A percentile compares a stretch with the other conserved stretches of the same genome.
Conservation (phyloP, 2,797 vertebrate species). For the Nannoperca obscura region DNA sequence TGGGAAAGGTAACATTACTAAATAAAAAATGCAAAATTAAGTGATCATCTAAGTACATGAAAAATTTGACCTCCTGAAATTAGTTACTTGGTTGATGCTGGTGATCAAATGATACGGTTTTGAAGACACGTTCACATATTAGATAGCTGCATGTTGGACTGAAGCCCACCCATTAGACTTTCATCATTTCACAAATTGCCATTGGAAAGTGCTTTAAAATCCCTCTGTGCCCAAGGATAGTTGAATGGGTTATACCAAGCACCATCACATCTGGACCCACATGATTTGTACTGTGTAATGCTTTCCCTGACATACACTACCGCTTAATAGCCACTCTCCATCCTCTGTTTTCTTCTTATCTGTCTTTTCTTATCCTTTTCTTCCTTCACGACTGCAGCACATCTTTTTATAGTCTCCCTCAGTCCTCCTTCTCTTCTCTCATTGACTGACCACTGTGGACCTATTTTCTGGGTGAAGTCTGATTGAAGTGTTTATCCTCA, state of each 20-base stretch:
- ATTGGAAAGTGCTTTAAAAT: conserved; percentile 18
- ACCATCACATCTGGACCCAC: neutral
- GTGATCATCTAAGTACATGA: neutral
- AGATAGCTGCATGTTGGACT: neutral
- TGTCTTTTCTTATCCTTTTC: neutral
- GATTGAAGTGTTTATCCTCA: conserved; percentile 31
- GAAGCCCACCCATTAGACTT: neutral
- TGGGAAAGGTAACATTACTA: conserved; percentile 93
- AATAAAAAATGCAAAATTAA: neutral
- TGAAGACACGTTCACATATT: neutral
- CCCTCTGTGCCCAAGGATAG: neutral
- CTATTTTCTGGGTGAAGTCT: conserved; percentile 50
- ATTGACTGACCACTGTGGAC: conserved; percentile 37
- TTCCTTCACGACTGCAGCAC: neutral
- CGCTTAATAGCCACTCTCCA: neutral
- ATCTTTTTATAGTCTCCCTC: conserved; percentile 17
- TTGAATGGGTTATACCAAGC: conserved; percentile 6
- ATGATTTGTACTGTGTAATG: neutral
- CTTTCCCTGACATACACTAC: conserved; percentile 7
- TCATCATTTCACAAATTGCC: conserved; percentile 18
- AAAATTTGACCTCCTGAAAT: neutral
- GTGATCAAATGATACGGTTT: neutral
- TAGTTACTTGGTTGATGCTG: neutral
- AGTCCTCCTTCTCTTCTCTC: neutral
- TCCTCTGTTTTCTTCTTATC: neutral